These are phyloP conservation scores for Himalopsyche anomala DNA, from an alignment of 2,888 invertebrate species.

Conservation along the genomic window DNA sequence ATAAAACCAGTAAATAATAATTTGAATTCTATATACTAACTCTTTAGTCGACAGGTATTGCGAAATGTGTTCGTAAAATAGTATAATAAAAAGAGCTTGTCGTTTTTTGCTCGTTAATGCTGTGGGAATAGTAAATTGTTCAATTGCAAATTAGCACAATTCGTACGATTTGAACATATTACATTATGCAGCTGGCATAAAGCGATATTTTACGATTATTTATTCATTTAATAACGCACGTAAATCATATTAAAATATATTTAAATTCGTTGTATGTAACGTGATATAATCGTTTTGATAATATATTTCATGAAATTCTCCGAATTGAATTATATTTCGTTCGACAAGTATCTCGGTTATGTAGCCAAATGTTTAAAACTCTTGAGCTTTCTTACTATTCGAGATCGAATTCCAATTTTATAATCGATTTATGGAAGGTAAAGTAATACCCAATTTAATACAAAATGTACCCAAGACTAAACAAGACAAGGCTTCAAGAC, in stretches of 20 bases:
- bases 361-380: no score
- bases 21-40: background rate
- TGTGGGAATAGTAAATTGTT: background rate
- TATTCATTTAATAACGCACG: background rate
- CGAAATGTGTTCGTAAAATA: background rate
- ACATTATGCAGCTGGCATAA: constrained; percentile 9
- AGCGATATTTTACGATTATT: background rate
- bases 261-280: no score
- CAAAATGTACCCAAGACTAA: no score
- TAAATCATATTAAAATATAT: background rate
- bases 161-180: background rate
- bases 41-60: background rate
- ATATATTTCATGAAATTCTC: no score
- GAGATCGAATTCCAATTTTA: no score
- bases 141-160: background rate
- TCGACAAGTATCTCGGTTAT: no score
- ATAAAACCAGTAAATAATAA: constrained; percentile 16
- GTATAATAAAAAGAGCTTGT: background rate
- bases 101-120: constrained; percentile 3
- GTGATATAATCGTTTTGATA: no score
- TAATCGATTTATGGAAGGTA: no score
- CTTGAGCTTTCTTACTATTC: no score
- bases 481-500: no score
- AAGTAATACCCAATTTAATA: no score
- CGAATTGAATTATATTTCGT: no score